A percentile compares a stretch with the other conserved stretches of the same genome.
These are phyloP conservation scores for Acyrthosiphon pisum DNA, from an alignment of 1,140 invertebrate species.

Conservation along the genomic window DNA sequence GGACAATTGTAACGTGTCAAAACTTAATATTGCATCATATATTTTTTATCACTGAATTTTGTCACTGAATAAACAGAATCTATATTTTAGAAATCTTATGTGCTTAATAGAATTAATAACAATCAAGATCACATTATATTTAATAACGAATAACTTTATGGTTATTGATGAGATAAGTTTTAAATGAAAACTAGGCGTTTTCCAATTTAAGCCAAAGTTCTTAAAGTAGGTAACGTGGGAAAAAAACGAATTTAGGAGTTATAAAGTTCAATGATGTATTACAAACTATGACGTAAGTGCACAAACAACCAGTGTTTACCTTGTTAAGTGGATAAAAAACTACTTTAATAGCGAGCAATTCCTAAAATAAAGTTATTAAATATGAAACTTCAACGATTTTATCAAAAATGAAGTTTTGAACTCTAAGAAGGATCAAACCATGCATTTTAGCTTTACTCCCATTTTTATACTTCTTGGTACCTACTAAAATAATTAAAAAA, in stretches of 20 bases:
- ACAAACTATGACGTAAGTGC: constrained; percentile 21
- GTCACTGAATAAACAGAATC: too few relatives aligned
- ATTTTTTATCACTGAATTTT: neutral
- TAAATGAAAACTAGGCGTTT: neutral
- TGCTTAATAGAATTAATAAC: neutral
- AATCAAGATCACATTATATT: neutral
- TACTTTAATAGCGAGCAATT: neutral
- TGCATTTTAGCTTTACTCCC: neutral
- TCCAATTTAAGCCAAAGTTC: constrained; percentile 12
- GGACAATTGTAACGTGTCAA: too few relatives aligned
- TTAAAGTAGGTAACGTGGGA: neutral
- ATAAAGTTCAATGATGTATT: constrained; percentile 34
- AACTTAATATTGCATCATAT: neutral
- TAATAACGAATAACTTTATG: neutral
- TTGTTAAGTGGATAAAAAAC: constrained; percentile 31
- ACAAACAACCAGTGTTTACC: neutral
- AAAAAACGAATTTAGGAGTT: neutral
- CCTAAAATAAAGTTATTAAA: neutral
- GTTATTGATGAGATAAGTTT: constrained; percentile 10
- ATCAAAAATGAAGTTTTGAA: neutral
- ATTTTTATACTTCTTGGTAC: neutral
- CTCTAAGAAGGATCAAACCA: neutral
- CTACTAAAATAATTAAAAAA: neutral
- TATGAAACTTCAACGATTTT: neutral
- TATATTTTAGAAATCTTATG: neutral